Percentiles rank a stretch among this genome's conserved stretches.
Conservation (phyloP, 2,797 vertebrate genomes). For the Nannoperca australis region DNA sequence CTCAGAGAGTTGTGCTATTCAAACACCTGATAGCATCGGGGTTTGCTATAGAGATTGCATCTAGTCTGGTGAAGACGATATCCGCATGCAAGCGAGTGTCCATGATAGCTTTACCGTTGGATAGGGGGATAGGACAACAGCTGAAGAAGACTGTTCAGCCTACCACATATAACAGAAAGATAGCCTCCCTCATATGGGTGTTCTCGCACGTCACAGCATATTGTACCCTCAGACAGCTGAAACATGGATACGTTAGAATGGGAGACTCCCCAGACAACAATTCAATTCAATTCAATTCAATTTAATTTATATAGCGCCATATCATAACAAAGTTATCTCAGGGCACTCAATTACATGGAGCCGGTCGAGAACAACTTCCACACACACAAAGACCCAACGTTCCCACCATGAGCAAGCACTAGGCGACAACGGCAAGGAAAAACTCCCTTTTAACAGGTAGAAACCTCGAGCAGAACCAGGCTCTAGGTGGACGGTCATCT, state of each 20-base stretch:
- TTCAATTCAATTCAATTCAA: no score
- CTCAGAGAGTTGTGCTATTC: conserved; percentile 14
- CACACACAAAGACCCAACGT: no score
- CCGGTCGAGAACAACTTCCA: no score
- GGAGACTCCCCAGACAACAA: neutral
- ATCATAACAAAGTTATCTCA: no score
- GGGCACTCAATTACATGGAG: no score
- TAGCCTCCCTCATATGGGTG: conserved; percentile 9
- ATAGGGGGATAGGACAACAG: neutral
- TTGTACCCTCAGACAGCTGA: neutral
- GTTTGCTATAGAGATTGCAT: neutral
- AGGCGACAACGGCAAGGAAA: no score
- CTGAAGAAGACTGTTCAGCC: neutral
- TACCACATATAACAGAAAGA: conserved; percentile 13
- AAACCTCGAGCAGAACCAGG: no score
- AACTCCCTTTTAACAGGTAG: no score
- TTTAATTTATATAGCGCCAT: no score
- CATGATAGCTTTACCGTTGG: neutral
- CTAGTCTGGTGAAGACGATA: neutral
- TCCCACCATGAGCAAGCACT: no score
- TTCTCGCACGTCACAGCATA: conserved; percentile 12
- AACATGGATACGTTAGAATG: conserved; percentile 5
- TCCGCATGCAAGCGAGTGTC: neutral
- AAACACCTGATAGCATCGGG: conserved; percentile 7
- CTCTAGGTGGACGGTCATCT: no score